Conservation (phyloP, 1,140 invertebrate species). For the Zaprionus vittiger region DNA sequence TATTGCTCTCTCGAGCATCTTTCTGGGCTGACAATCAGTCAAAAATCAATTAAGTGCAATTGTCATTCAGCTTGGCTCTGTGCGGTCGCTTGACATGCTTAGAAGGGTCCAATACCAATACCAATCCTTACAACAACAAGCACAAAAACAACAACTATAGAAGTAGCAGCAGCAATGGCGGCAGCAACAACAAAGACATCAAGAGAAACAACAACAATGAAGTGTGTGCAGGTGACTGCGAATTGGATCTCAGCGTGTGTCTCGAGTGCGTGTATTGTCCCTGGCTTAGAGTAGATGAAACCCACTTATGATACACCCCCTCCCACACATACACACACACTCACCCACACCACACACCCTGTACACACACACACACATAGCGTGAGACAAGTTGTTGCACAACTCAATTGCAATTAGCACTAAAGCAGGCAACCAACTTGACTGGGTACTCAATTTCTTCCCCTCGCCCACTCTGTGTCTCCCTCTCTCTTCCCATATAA, state of each 20-base stretch:
- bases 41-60: slow-evolving; percentile 56
- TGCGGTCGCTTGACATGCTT: slow-evolving; percentile 40
- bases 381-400: slow-evolving; percentile 29
- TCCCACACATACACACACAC: slow-evolving; percentile 16
- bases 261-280: slow-evolving; percentile 17
- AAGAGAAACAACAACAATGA: slow-evolving; percentile 1
- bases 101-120: slow-evolving; percentile 1
- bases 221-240: slow-evolving; percentile 33
- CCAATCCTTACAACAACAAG: slow-evolving; percentile 4
- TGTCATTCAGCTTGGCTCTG: slow-evolving; percentile 31
- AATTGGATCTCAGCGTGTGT: slow-evolving; percentile 32
- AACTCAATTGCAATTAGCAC: slow-evolving; percentile 57
- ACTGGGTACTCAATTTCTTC: slow-evolving; percentile 23
- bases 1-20: not conserved
- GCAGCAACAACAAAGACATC: slow-evolving; percentile 3
- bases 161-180: not conserved
- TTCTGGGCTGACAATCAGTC: slow-evolving; percentile 43
- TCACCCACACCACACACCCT: not conserved
- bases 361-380: slow-evolving; percentile 1
- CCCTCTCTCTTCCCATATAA: slow-evolving; percentile 3
- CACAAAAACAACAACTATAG: not conserved
- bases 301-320: not conserved
- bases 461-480: not conserved
- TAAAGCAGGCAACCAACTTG: slow-evolving; percentile 34
- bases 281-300: slow-evolving; percentile 3